A percentile compares a stretch with the other conserved stretches of the same genome.
Evolutionary conservation across 2,113 vertebrate genomes (phyloP).

Genomic region (Ceyx cyanopectus): DNA sequence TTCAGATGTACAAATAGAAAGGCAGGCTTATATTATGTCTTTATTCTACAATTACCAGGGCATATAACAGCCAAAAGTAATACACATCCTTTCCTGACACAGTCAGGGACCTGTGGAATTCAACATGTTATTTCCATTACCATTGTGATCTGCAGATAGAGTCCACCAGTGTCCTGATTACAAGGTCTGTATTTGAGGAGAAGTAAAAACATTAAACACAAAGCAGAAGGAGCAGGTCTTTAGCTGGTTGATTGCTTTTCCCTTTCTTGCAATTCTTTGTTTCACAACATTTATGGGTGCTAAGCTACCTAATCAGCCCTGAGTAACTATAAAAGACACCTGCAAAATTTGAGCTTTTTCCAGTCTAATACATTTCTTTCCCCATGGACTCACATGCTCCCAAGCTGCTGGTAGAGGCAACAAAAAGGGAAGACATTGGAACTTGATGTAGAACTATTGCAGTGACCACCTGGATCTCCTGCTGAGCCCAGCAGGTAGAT

Average conservation of each 20-base stretch:
- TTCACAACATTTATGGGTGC: not conserved
- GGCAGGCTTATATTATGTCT: not conserved
- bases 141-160: not conserved
- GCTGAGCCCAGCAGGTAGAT: not conserved
- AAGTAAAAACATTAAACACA: not conserved
- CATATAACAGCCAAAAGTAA: not conserved
- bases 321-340: slow-evolving; percentile 27
- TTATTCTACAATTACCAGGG: not conserved
- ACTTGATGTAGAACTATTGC: not conserved
- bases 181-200: not conserved
- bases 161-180: not conserved
- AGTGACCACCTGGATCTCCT: not conserved
- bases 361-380: slow-evolving; percentile 23
- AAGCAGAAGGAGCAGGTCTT: not conserved
- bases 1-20: not conserved
- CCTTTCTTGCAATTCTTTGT: slow-evolving; percentile 22
- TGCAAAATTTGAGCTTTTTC: slow-evolving; percentile 47
- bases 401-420: not conserved
- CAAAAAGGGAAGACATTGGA: not conserved
- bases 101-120: not conserved
- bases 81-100: rapidly evolving
- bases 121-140: not conserved
- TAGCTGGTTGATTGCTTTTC: not conserved
- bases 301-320: slow-evolving; percentile 18
- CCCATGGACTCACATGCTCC: not conserved